Percentiles rank a stretch among this genome's conserved stretches.
Evolutionary conservation across 2,113 vertebrate species (phyloP).

Genomic region (Phaetusa simplex): DNA sequence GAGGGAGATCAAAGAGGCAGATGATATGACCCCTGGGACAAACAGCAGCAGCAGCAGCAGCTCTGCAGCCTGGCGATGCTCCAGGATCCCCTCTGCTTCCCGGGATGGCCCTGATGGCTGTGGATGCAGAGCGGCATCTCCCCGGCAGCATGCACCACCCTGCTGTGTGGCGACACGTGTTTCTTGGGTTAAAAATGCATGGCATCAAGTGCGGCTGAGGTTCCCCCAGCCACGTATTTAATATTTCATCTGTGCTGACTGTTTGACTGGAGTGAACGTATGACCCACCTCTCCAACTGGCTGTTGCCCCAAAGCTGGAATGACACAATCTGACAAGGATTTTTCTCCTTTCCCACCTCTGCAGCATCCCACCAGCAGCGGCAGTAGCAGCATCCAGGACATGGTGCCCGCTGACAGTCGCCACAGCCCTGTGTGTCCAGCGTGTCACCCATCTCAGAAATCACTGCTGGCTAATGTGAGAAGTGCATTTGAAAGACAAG

Average conservation of each 20-base stretch:
- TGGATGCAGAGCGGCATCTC: not conserved
- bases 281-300: not conserved
- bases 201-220: not conserved
- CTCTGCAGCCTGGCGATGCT: not conserved
- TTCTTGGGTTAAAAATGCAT: not conserved
- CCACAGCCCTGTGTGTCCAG: not conserved
- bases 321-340: not conserved
- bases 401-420: accelerated
- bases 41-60: not conserved
- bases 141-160: not conserved
- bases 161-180: accelerated
- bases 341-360: not conserved
- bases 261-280: not conserved
- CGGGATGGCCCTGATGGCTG: accelerated
- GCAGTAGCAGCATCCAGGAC: not conserved
- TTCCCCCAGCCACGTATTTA: not conserved
- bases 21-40: not conserved
- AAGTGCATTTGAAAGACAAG: not conserved
- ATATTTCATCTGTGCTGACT: not conserved
- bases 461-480: not conserved
- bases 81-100: not conserved
- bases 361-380: not conserved
- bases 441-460: not conserved
- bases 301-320: not conserved
- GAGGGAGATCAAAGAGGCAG: not conserved